phyloP scores from a whole-genome alignment of 1,140 invertebrate genomes.

The Zaprionus lachaisei region DNA sequence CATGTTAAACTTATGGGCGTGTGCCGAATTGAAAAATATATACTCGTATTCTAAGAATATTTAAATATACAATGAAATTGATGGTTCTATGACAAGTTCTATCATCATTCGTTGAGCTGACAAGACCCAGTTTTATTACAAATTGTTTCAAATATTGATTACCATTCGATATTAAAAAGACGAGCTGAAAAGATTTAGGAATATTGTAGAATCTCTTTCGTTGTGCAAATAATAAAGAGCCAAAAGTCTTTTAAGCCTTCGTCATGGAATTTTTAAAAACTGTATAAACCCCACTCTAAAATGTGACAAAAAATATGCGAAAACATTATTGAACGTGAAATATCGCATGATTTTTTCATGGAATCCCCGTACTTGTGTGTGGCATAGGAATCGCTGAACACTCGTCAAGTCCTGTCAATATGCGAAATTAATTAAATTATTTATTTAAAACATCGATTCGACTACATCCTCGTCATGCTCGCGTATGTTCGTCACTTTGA shows the following conservation, averaged over 20 bases:
- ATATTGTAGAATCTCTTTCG: not conserved
- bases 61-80: too few species aligned
- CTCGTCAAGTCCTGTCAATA: slow-evolving; percentile 69
- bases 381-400: slow-evolving; percentile 30
- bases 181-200: not conserved
- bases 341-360: slow-evolving; percentile 35
- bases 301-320: slow-evolving; percentile 11
- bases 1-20: not conserved
- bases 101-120: not conserved
- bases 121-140: not conserved
- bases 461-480: not conserved
- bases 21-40: not conserved
- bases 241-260: not conserved
- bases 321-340: slow-evolving; percentile 35
- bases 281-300: not conserved
- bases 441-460: slow-evolving; percentile 65
- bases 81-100: not conserved
- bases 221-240: not conserved
- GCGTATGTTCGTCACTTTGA: not conserved
- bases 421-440: slow-evolving; percentile 79
- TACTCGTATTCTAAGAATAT: too few species aligned
- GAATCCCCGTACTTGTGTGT: slow-evolving; percentile 40
- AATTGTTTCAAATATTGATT: not conserved
- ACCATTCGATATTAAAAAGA: not conserved
- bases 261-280: not conserved